Evolutionary conservation across 2,797 vertebrate genomes (phyloP).

Genomic region (Coregonus sp.): DNA sequence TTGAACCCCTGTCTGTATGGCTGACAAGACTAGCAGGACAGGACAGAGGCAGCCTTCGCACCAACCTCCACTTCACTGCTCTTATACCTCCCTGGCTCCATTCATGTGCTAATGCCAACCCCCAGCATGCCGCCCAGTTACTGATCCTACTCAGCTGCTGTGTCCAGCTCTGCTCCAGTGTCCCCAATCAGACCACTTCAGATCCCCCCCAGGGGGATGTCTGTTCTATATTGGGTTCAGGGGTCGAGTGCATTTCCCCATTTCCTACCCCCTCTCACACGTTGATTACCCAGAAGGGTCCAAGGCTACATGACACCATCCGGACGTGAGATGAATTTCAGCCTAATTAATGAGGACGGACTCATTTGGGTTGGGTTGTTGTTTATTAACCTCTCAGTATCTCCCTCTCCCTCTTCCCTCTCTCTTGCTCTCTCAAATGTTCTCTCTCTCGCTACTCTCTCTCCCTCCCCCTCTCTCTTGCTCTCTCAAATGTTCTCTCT

Average conservation of each 20-base stretch:
- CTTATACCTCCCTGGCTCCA: conserved; percentile 50
- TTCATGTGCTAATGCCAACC: conserved; percentile 67
- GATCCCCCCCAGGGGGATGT: conserved; percentile 26
- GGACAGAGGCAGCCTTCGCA: background rate
- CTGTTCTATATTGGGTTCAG: conserved; percentile 21
- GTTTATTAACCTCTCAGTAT: conserved; percentile 37
- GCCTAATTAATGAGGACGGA: conserved; percentile 45
- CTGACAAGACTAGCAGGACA: conserved; percentile 23
- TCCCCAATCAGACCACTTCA: conserved; percentile 40
- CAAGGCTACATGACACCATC: conserved; percentile 36
- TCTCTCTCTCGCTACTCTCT: too few relatives aligned
- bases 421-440: background rate
- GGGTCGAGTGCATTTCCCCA: background rate
- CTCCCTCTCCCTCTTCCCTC: background rate
- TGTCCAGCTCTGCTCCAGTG: conserved; percentile 55
- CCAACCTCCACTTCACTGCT: conserved; percentile 24
- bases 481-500: too few relatives aligned
- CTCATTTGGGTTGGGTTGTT: conserved; percentile 26
- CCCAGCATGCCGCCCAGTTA: conserved; percentile 54
- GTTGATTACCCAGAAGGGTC: conserved; percentile 32
- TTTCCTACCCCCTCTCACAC: too few relatives aligned
- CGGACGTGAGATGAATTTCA: conserved; percentile 40
- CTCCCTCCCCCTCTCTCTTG: too few relatives aligned
- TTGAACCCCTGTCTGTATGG: background rate
- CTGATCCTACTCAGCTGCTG: conserved; percentile 37